Percentiles rank a stretch among this genome's conserved stretches.
Conservation (phyloP, 2,113 vertebrate genomes). For the Halcyon senegalensis region DNA sequence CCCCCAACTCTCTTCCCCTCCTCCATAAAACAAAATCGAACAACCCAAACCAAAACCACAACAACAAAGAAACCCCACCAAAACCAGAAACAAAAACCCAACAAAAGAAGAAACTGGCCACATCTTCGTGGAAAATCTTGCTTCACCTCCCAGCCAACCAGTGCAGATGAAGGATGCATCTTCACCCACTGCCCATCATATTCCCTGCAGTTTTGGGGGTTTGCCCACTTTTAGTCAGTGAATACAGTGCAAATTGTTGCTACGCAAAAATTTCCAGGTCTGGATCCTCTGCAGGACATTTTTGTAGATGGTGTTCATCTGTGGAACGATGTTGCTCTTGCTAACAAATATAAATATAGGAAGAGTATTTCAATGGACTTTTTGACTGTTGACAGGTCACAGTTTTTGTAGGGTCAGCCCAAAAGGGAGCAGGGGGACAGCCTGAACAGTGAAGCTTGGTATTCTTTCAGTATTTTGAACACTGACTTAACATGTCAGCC, state of each 20-base stretch:
- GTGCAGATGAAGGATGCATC: neutral
- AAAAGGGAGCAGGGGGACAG: neutral
- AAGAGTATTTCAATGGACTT: neutral
- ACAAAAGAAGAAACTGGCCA: neutral
- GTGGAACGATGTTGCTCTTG: neutral
- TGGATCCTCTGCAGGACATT: neutral
- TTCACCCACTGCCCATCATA: neutral
- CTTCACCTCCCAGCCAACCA: neutral
- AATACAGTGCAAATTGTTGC: neutral
- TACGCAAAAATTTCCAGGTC: neutral
- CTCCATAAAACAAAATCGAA: neutral
- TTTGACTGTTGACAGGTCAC: neutral
- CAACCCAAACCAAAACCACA: neutral
- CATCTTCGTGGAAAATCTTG: neutral
- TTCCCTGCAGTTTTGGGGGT: neutral
- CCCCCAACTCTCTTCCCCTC: accelerated
- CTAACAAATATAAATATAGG: neutral
- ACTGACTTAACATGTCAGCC: neutral
- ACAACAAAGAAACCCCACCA: neutral
- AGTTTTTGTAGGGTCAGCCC: neutral
- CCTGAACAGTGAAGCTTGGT: neutral
- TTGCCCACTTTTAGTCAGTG: neutral
- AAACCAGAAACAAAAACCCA: neutral
- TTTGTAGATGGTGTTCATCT: neutral
- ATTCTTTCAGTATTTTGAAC: neutral